Base-by-base conservation (phyloP, 2,113 vertebrate genomes). In the Pheucticus melanocephalus region DNA sequence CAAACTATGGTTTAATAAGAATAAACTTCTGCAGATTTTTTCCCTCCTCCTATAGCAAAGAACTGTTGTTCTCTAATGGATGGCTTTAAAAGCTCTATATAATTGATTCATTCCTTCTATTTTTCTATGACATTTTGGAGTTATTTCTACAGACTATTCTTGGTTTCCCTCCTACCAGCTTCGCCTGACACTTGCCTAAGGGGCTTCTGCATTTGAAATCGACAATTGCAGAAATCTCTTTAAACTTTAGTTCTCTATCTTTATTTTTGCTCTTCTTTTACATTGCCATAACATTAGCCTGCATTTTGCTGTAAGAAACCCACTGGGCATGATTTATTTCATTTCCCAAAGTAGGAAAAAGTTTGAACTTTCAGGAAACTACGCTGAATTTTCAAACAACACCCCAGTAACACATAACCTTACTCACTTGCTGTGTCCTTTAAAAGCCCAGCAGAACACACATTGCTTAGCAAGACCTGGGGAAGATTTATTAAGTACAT, bases 271-370 rank as follows among this genome's bases (percentile, higher is more conserved):
- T 66, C 76, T 95, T 81, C 53, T 79, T 91, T 82, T 73, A 83
- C 72, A 66, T 9, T 92, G 47, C 54, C 18, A 31, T 79, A 90
- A 80, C 51, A 86, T 71, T 82, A 92, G 72, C 60, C 69, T 82
- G 82, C 44, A 93, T 83, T 93, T 96, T 81, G 56, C 92, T 96
- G 48, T 88, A 83, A 91, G 82, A 94, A 95, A 86, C 37, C 75
- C 59, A 95, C 60, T 35, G 82, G 94, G 71, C 59, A 86, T 1
- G 35, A 95, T 70, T 90, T 90, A 87, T 73, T 91, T 93, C 1
- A 1, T 70, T 94, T 93, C 60, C 51, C 37, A 42, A 96, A 83
- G 82, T 17, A 77, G 23, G 40, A 75, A 90, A 91, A 89, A 90
- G 64, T 80, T 86, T 56, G 71, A 88, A 81, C 40, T 88, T 92